These are phyloP conservation scores for Harpagifer antarcticus DNA, from an alignment of 2,797 vertebrate species.

Conservation along the genomic window DNA sequence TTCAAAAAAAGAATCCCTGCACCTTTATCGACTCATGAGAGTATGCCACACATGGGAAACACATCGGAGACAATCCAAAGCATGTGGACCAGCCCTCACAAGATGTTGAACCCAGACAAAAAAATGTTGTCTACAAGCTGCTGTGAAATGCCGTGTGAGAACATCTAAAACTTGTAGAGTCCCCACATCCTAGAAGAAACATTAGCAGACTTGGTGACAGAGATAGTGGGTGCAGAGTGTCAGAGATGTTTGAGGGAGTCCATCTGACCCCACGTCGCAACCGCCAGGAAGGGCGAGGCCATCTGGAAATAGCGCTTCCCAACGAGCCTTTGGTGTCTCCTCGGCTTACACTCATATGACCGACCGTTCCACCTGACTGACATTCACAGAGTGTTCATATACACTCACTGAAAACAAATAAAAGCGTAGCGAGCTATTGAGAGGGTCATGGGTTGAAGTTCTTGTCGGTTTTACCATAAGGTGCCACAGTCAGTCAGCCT, in stretches of 20 bases:
- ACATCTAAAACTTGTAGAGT: constrained; percentile 39
- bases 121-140: constrained; percentile 27
- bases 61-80: constrained; percentile 54
- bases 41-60: constrained; percentile 49
- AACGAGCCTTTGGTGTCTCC: constrained; percentile 69
- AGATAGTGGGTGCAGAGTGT: constrained; percentile 65
- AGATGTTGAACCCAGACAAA: constrained; percentile 11
- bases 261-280: constrained; percentile 52
- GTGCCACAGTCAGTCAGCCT: constrained; percentile 54
- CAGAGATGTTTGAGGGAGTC: constrained; percentile 64
- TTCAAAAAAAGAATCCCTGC: constrained; percentile 33
- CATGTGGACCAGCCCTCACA: constrained; percentile 35
- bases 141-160: constrained; percentile 15
- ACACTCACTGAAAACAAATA: constrained; percentile 69
- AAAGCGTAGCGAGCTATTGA: constrained; percentile 63
- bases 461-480: constrained; percentile 54
- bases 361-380: constrained; percentile 65
- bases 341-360: constrained; percentile 76
- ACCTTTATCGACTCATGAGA: constrained; percentile 46
- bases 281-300: constrained; percentile 55
- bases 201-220: constrained; percentile 72
- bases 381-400: constrained; percentile 70
- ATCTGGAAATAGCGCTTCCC: constrained; percentile 77
- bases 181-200: constrained; percentile 46
- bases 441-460: constrained; percentile 29